A percentile compares a stretch with the other conserved stretches of the same genome.
Evolutionary conservation across 2,113 vertebrate species (phyloP).

Genomic region (Coptodon bakossiorum): DNA sequence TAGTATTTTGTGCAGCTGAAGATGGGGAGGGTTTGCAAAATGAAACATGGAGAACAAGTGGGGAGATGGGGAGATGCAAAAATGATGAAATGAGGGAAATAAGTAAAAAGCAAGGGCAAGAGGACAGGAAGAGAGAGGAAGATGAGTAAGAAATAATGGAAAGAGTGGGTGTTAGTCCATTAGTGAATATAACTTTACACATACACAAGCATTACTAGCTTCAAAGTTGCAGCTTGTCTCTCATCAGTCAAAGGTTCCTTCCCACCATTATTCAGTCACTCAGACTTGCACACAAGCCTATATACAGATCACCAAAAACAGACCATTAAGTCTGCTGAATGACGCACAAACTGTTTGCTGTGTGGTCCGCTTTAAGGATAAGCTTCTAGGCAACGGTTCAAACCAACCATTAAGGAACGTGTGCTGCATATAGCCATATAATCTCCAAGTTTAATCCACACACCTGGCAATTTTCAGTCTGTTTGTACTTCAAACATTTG

Average conservation of each 20-base stretch:
- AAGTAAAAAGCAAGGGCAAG: neutral
- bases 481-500: neutral
- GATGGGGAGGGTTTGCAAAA: neutral
- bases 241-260: slow-evolving; percentile 48
- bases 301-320: neutral
- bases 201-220: neutral
- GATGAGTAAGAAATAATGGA: slow-evolving; percentile 10
- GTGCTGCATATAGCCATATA: neutral
- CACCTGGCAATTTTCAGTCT: neutral
- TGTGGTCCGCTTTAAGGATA: neutral
- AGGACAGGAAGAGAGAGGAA: slow-evolving; percentile 7
- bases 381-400: neutral
- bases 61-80: slow-evolving; percentile 16
- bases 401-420: neutral
- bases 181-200: slow-evolving; percentile 1
- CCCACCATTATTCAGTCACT: slow-evolving; percentile 23
- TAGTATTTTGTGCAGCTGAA: neutral
- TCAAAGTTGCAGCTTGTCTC: slow-evolving; percentile 25
- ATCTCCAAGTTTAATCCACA: neutral
- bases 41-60: neutral
- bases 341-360: neutral
- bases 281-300: neutral
- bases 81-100: slow-evolving; percentile 26
- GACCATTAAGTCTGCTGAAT: neutral
- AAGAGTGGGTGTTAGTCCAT: neutral